phyloP scores from a whole-genome alignment of 2,888 invertebrate genomes.

The Troides oblongomaculatus region DNA sequence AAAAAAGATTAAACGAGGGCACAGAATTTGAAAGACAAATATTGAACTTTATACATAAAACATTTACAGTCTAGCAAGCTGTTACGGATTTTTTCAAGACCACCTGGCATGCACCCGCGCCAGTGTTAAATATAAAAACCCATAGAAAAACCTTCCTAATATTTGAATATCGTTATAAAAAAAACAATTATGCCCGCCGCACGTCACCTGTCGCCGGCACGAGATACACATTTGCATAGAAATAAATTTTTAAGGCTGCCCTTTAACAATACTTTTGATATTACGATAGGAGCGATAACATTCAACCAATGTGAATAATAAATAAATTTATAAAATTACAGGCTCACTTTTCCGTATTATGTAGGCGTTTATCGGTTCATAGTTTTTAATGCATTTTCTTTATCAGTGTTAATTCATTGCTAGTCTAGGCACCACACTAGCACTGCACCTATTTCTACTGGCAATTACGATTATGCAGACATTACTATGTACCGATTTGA shows the following conservation, averaged over 20 bases:
- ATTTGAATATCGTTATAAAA: slow-evolving; percentile 78
- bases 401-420: neutral
- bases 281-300: slow-evolving; percentile 22
- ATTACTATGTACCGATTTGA: no score
- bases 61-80: slow-evolving; percentile 53
- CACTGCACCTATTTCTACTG: no score
- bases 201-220: slow-evolving; percentile 77
- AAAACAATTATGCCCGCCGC: slow-evolving; percentile 78
- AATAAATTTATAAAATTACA: slow-evolving; percentile 22
- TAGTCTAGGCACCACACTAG: no score
- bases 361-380: no score
- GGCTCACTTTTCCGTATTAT: no score
- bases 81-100: slow-evolving; percentile 67
- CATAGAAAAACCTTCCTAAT: slow-evolving; percentile 71
- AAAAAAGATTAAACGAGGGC: neutral
- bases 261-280: slow-evolving; percentile 34
- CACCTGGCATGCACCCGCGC: slow-evolving; percentile 77
- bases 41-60: slow-evolving; percentile 24
- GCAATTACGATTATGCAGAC: no score
- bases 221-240: slow-evolving; percentile 77
- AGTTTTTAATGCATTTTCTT: neutral
- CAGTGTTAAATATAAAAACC: slow-evolving; percentile 62
- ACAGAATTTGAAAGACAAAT: slow-evolving; percentile 14
- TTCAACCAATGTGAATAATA: slow-evolving; percentile 21
- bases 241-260: slow-evolving; percentile 57